Evolutionary conservation across 1,140 invertebrate genomes (phyloP).

Genomic region (Sycobia sp.): DNA sequence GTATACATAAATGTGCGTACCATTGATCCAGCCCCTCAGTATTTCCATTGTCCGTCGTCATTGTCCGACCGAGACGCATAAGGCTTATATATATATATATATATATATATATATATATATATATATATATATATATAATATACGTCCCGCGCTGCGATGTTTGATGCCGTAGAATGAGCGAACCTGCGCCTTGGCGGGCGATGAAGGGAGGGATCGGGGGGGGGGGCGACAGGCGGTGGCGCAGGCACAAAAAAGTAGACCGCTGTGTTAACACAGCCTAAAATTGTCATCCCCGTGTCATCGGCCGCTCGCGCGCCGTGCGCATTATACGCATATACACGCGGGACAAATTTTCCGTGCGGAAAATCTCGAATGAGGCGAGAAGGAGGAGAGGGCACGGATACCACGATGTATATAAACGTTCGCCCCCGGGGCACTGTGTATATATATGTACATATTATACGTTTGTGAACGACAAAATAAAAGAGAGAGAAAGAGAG

Average conservation of each 20-base stretch:
- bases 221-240: no score
- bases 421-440: background rate
- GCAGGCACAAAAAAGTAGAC: background rate
- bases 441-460: slow-evolving; percentile 2
- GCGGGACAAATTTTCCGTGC: slow-evolving; percentile 32
- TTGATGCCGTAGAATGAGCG: no score
- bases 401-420: no score
- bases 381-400: no score
- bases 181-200: background rate
- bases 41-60: slow-evolving; percentile 28
- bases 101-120: no score
- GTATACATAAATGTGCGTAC: no score
- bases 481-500: slow-evolving; percentile 18
- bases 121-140: no score
- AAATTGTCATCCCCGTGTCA: slow-evolving; percentile 11
- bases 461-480: no score
- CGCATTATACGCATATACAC: no score
- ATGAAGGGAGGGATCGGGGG: background rate
- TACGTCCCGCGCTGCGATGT: slow-evolving; percentile 20
- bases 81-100: no score
- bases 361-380: slow-evolving; percentile 32
- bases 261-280: background rate
- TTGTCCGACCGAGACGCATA: slow-evolving; percentile 19
- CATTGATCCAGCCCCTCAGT: slow-evolving; percentile 28
- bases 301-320: slow-evolving; percentile 1